phyloP scores from a whole-genome alignment of 2,888 invertebrate species.

The Allacma fusca region DNA sequence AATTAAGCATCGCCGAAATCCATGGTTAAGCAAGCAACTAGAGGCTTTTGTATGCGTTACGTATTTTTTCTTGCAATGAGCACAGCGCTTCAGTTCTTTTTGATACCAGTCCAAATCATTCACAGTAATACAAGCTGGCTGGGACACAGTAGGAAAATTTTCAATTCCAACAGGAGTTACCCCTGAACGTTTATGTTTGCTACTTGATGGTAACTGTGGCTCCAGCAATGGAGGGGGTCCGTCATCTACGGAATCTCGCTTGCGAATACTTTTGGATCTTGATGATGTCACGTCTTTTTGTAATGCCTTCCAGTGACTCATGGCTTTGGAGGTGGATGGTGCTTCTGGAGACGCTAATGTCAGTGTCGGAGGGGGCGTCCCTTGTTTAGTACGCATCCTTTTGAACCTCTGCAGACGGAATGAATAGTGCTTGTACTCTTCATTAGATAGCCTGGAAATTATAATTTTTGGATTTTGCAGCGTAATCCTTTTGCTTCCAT shows the following conservation, averaged over 20 bases:
- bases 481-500: not conserved
- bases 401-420: conserved; percentile 16
- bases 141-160: conserved; percentile 24
- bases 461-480: conserved; percentile 29
- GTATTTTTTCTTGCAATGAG: conserved; percentile 31
- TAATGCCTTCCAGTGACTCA: not conserved
- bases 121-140: conserved; percentile 16
- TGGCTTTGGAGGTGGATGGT: not conserved
- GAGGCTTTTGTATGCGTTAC: conserved; percentile 25
- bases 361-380: conserved; percentile 24
- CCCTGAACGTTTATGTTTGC: not conserved
- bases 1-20: conserved; percentile 39
- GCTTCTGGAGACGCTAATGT: not conserved
- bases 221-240: conserved; percentile 25
- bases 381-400: not conserved
- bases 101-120: conserved; percentile 35
- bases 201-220: conserved; percentile 4
- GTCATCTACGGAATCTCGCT: not conserved
- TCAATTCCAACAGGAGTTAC: not conserved
- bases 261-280: not conserved
- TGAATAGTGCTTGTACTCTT: not conserved
- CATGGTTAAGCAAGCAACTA: conserved; percentile 33
- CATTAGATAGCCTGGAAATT: not conserved
- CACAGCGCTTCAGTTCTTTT: conserved; percentile 33
- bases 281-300: not conserved